Evolutionary conservation across 2,113 vertebrate species (phyloP).

Genomic region (Silurus meridionalis): DNA sequence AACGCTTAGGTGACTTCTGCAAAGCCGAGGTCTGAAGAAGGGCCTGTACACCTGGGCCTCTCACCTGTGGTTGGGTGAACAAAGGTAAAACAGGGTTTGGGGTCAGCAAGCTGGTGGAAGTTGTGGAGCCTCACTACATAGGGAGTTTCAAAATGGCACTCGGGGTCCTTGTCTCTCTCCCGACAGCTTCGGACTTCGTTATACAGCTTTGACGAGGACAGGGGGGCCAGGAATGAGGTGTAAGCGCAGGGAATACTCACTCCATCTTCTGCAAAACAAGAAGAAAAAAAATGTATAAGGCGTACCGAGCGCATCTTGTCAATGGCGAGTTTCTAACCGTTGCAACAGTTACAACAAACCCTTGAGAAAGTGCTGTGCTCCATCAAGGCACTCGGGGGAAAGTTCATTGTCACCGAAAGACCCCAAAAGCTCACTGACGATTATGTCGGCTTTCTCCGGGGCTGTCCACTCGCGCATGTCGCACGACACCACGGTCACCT

Average conservation of each 20-base stretch:
- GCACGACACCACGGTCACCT: conserved; percentile 86
- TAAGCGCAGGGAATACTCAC: conserved; percentile 90
- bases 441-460: conserved; percentile 89
- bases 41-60: neutral
- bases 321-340: neutral
- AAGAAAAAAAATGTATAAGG: neutral
- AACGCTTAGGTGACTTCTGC: neutral
- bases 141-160: conserved; percentile 91
- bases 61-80: conserved; percentile 76
- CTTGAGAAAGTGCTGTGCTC: conserved; percentile 89
- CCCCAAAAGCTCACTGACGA: conserved; percentile 89
- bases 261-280: conserved; percentile 73
- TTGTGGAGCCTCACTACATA: conserved; percentile 92
- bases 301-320: neutral
- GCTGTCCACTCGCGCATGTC: conserved; percentile 91
- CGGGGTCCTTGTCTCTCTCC: conserved; percentile 84
- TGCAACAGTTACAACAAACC: conserved; percentile 61
- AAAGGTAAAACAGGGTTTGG: conserved; percentile 88
- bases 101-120: conserved; percentile 87
- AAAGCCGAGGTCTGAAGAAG: neutral
- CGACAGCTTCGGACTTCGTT: conserved; percentile 88
- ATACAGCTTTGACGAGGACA: conserved; percentile 93
- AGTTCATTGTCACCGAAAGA: conserved; percentile 93
- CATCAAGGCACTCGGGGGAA: conserved; percentile 89
- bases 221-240: conserved; percentile 86